Base-by-base conservation (phyloP, 1,140 invertebrate genomes). In the Diploscapter pachys region DNA sequence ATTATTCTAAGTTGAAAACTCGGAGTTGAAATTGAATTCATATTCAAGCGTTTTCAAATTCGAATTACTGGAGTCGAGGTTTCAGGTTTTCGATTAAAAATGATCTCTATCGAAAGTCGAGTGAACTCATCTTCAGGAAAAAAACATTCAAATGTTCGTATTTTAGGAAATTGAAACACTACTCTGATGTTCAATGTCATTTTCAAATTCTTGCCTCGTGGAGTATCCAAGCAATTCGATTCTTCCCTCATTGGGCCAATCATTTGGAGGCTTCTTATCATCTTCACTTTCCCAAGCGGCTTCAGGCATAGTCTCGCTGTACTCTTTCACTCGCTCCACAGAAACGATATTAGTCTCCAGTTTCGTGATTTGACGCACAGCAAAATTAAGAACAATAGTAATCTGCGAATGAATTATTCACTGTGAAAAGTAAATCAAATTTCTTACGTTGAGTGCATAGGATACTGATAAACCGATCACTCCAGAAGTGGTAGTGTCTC, bases 301-400 rank as follows among this genome's bases (percentile, higher is more conserved):
- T 55, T 76, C 75, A 13, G 53, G 71, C 5, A 56, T 54, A 6
- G 75, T 72, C 3, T 49, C 31, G 5, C 92, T 91, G 84, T 98
- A 98, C 84, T 98, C 95, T 85, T 95, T 95, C 78, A 99, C 94
- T 86, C 96, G 90, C 87, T 99, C 96, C 2, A 98, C 95, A n/a
- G 94, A 93, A 0, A 98, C 95, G 77, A 98, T 97, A 84, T 98
- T 96, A 0, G 93, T 95, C 88, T 98, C 96, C 52, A 98, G 91
- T 81, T 98, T 95, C 5, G 93, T 93, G 0, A 93, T 93, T 93
- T 96, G 96, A 77, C 95, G 89, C 4, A 98, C 95, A 76, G 97
- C 88, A 93, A 93, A 96, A 86, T 96, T 97, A 4, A 98, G 87
- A 0, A 93, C 94, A 90, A 94, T 92, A 2, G 95, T 97, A 64